Evolutionary conservation across 2,888 invertebrate genomes (phyloP).

Genomic region (Megastigmus dorsalis): DNA sequence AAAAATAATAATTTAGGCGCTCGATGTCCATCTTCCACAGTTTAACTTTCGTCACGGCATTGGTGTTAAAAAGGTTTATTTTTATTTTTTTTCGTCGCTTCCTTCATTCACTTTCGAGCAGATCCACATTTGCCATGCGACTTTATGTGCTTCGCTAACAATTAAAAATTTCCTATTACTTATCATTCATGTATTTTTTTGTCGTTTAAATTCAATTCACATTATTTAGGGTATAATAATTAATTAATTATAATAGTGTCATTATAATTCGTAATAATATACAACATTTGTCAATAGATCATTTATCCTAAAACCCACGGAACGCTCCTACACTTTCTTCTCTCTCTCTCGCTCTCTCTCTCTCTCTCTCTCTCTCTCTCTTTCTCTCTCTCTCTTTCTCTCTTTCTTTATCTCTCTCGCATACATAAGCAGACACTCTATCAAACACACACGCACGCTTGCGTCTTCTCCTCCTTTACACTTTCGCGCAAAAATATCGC

Average conservation of each 20-base stretch:
- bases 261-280: constrained; percentile 75
- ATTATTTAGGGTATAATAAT: constrained; percentile 73
- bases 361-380: constrained; percentile 45
- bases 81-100: constrained; percentile 48
- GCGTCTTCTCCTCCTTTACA: constrained; percentile 35
- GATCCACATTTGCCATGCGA: constrained; percentile 60
- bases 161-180: constrained; percentile 73
- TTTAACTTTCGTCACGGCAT: constrained; percentile 50
- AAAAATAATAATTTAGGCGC: constrained; percentile 50
- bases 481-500: constrained; percentile 57
- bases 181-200: constrained; percentile 68
- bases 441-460: constrained; percentile 55
- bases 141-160: constrained; percentile 69
- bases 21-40: constrained; percentile 55
- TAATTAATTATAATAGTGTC: constrained; percentile 74
- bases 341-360: constrained; percentile 39
- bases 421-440: constrained; percentile 41
- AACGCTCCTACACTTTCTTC: constrained; percentile 62
- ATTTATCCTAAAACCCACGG: constrained; percentile 73
- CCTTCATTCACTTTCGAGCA: constrained; percentile 53
- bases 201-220: constrained; percentile 72
- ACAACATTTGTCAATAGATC: constrained; percentile 75
- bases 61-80: constrained; percentile 55
- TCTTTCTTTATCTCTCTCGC: constrained; percentile 44
- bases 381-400: constrained; percentile 42